A percentile compares a stretch with the other conserved stretches of the same genome.
Evolutionary conservation across 2,113 vertebrate genomes (phyloP).

Genomic region (zebrafish (Danio rerio)): GRCz12tu NC_133179.1:6948001-6948500

Average conservation of each 20-base stretch:
- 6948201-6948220: too few relatives aligned
- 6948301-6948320: background rate
- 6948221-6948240: background rate
- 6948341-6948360: conserved; percentile 29
- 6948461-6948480: conserved; percentile 76
- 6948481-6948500: conserved; percentile 66
- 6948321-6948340: background rate
- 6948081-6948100: too few relatives aligned
- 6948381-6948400: background rate
- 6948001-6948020: too few relatives aligned
- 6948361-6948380: conserved; percentile 16
- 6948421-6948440: conserved; percentile 64
- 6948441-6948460: conserved; percentile 77
- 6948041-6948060: too few relatives aligned
- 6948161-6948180: too few relatives aligned
- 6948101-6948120: too few relatives aligned
- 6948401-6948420: conserved; percentile 66
- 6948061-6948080: too few relatives aligned
- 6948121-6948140: too few relatives aligned
- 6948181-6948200: too few relatives aligned
- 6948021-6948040: too few relatives aligned
- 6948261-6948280: background rate
- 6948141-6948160: too few relatives aligned
- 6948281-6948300: background rate
- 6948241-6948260: background rate